Percentiles rank a stretch among this genome's conserved stretches.
Conservation (phyloP, 2,113 vertebrate species). For the Synchiropus splendidus region DNA sequence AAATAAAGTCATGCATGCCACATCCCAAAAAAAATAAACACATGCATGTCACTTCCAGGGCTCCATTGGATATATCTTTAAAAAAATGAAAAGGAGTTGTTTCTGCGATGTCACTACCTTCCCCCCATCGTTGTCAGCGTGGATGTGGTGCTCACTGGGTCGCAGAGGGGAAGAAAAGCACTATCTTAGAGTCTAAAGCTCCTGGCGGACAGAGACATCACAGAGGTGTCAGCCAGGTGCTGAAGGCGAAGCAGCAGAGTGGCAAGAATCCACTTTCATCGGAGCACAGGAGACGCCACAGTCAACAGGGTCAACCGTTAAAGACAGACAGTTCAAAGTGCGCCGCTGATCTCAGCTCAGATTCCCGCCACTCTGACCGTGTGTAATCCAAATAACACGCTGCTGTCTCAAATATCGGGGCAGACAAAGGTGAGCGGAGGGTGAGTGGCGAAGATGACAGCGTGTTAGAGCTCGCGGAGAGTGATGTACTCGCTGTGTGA, state of each 20-base stretch:
- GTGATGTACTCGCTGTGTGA: constrained; percentile 26
- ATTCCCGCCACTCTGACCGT: constrained; percentile 14
- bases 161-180: constrained; percentile 15
- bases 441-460: constrained; percentile 38
- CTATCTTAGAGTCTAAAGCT: constrained; percentile 28
- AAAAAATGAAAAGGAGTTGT: no score
- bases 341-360: constrained; percentile 21
- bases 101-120: background rate
- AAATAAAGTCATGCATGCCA: no score
- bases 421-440: constrained; percentile 22
- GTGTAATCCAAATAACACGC: constrained; percentile 25
- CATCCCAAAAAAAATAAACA: no score
- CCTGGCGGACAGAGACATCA: constrained; percentile 36
- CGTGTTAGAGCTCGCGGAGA: constrained; percentile 27
- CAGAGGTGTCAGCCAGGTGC: constrained; percentile 43
- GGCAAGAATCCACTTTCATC: constrained; percentile 32
- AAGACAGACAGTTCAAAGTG: constrained; percentile 30
- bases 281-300: constrained; percentile 19
- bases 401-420: constrained; percentile 22
- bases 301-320: constrained; percentile 33
- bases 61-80: no score
- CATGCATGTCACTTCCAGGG: no score
- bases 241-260: constrained; percentile 22
- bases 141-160: constrained; percentile 20
- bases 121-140: constrained; percentile 15